Evolutionary conservation across 1,140 invertebrate genomes (phyloP).

Genomic region (Drosophila leontia): DNA sequence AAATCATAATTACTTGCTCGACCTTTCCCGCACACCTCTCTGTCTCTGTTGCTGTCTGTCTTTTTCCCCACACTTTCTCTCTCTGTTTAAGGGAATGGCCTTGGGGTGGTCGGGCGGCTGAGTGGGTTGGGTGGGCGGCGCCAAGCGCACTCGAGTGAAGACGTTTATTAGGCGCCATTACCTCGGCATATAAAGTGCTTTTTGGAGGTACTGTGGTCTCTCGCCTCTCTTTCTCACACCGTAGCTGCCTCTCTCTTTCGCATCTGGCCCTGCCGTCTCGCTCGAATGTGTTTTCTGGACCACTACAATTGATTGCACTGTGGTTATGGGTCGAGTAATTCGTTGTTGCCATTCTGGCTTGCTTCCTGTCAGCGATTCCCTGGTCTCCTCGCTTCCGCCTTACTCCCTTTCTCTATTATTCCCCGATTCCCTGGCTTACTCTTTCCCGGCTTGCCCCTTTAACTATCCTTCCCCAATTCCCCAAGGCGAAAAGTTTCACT

Average conservation of each 20-base stretch:
- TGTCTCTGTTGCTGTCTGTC: not conserved
- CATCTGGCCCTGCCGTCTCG: not conserved
- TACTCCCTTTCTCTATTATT: conserved; percentile 7
- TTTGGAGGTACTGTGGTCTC: conserved; percentile 43
- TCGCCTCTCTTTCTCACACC: not conserved
- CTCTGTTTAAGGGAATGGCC: conserved; percentile 2
- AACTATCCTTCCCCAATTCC: conserved; percentile 13
- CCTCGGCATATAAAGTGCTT: conserved; percentile 78
- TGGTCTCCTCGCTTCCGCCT: not conserved
- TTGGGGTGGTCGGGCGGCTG: conserved; percentile 3
- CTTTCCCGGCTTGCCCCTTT: conserved; percentile 2
- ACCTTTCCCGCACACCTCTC: conserved; percentile 19
- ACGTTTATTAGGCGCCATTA: conserved; percentile 81
- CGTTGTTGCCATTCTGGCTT: conserved; percentile 49
- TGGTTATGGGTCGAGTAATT: conserved; percentile 74
- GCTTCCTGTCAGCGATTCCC: conserved; percentile 47
- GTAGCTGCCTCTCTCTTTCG: not conserved
- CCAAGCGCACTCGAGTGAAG: conserved; percentile 69
- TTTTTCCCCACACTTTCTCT: conserved; percentile 1
- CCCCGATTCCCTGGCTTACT: conserved; percentile 11
- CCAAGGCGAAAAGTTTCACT: conserved; percentile 50
- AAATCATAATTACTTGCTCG: conserved; percentile 76
- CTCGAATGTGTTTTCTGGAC: conserved; percentile 55
- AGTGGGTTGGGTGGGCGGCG: conserved; percentile 8
- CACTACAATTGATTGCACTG: conserved; percentile 78